Base-by-base conservation (phyloP, 2,797 vertebrate species). In the Myotis vivesi region DNA sequence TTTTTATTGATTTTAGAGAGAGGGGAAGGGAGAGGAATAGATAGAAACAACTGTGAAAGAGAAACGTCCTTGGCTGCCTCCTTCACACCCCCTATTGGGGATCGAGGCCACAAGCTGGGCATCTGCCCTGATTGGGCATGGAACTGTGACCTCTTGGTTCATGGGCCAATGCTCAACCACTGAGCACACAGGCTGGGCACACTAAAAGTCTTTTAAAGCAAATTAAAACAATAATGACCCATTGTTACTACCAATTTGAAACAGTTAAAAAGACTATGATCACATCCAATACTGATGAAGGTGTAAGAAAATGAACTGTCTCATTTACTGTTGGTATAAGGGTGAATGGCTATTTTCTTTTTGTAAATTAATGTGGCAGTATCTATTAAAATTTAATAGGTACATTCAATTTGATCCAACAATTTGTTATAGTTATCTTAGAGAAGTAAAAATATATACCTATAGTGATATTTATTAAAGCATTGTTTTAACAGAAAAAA, bases 371-470 rank as follows among this genome's bases (percentile, higher is more conserved):
- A 68, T 38, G 25, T 28, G 30, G 28, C 33, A 91, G n/a, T 25
- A 69, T 76, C 77, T 82, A 28, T 38, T 89, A 94, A 82, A 76
- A 83, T 91, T 55, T 73, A 73, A 81, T 23, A 72, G 44, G 30
- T 57, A 55, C 16, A 38, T 5, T 10, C 6, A 59, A 53, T 84
- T 94, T 89, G 16, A 49, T 36, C 55, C 38, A 90, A 44, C 17
- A 68, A 59, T 80, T 72, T 73, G 15, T 57, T 62, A 53, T 33
- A 62, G 16, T 55, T 80, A 62, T 55, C 9, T 57, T 64, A 69
- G 6, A 68, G 19, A 86, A 87, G 17, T 79, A 59, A 91, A 85
- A 91, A 16, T 25, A 84, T 59, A 77, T 16, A 85, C 62, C 19
- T 57, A 79, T 28, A 30, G 25, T 71, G 72, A 66, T 28, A 91